Percentiles rank a stretch among this genome's conserved stretches.
These are phyloP conservation scores for Bursaphelenchus mucronatus DNA, from an alignment of 1,140 invertebrate genomes.

Conservation along the genomic window DNA sequence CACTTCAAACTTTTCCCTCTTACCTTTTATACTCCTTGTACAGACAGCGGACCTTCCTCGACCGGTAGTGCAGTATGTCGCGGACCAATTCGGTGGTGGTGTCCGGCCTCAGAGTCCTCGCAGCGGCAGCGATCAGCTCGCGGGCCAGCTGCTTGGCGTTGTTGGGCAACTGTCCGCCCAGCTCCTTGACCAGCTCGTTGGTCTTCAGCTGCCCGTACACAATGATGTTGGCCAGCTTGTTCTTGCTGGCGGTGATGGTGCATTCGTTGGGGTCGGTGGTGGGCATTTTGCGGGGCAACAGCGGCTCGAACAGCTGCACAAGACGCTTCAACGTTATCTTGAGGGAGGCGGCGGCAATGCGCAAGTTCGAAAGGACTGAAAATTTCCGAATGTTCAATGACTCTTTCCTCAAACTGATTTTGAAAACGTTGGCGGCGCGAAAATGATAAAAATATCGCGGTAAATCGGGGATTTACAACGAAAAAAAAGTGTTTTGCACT, in stretches of 20 bases:
- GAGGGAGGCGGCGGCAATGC: too few species aligned
- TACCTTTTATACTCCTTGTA: conserved; percentile 16
- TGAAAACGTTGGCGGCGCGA: too few species aligned
- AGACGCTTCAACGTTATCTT: too few species aligned
- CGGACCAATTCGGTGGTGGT: conserved; percentile 7
- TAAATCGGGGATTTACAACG: too few species aligned
- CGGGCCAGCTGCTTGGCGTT: conserved; percentile 12
- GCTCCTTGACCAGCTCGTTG: conserved; percentile 18
- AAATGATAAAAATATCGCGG: too few species aligned
- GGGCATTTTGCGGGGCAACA: background rate
- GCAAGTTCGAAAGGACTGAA: too few species aligned
- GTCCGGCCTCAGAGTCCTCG: background rate
- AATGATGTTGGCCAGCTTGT: conserved; percentile 6
- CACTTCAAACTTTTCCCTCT: background rate
- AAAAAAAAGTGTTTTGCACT: too few species aligned
- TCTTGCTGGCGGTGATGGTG: conserved; percentile 15
- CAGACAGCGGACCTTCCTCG: background rate
- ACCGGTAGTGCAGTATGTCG: conserved; percentile 14
- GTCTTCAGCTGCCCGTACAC: conserved; percentile 13
- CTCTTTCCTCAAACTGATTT: too few species aligned
- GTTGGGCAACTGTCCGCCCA: conserved; percentile 5
- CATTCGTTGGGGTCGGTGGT: background rate
- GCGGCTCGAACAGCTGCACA: too few species aligned
- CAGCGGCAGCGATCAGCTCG: conserved; percentile 8
- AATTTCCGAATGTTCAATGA: too few species aligned